Percentiles rank a stretch among this genome's conserved stretches.
phyloP scores from a whole-genome alignment of 2,113 vertebrate genomes.

The Rhadina sibilatrix region DNA sequence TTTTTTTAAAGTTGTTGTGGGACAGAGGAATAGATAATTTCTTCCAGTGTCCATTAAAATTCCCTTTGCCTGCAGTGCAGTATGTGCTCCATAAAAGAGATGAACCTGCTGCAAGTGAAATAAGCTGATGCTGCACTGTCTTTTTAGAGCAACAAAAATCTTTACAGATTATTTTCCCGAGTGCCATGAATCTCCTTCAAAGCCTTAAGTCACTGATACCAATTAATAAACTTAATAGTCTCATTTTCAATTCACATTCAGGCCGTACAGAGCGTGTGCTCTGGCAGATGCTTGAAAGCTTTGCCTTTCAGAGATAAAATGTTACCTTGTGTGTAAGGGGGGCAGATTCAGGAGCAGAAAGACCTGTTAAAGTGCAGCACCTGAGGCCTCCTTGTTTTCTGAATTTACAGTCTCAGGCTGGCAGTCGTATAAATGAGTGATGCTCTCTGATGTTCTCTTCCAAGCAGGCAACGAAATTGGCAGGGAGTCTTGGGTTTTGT shows the following conservation, averaged over 20 bases:
- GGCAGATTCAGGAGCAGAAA: conserved; percentile 44
- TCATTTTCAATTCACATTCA: conserved; percentile 20
- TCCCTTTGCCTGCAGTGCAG: conserved; percentile 45
- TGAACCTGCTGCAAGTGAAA: conserved; percentile 52
- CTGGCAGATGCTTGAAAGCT: conserved; percentile 21
- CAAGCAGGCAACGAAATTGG: conserved; percentile 68
- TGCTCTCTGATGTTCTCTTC: conserved; percentile 67
- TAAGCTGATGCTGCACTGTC: conserved; percentile 39
- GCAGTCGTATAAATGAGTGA: conserved; percentile 77
- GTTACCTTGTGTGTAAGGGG: not conserved
- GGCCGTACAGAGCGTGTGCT: not conserved
- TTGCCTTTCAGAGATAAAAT: conserved; percentile 42
- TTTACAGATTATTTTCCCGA: conserved; percentile 42
- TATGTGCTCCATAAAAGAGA: not conserved
- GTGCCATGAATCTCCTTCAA: conserved; percentile 18
- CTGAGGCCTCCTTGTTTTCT: conserved; percentile 57
- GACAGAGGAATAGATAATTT: not conserved
- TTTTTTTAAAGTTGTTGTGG: not conserved
- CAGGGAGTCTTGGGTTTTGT: conserved; percentile 72
- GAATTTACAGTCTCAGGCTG: conserved; percentile 70
- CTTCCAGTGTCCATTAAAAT: conserved; percentile 31
- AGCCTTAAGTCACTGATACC: conserved; percentile 12
- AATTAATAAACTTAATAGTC: conserved; percentile 40
- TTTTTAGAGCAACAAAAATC: conserved; percentile 42
- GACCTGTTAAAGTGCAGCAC: conserved; percentile 53